Base-by-base conservation (phyloP, 2,113 vertebrate genomes). In the Xenotilapia flavipinnis region DNA sequence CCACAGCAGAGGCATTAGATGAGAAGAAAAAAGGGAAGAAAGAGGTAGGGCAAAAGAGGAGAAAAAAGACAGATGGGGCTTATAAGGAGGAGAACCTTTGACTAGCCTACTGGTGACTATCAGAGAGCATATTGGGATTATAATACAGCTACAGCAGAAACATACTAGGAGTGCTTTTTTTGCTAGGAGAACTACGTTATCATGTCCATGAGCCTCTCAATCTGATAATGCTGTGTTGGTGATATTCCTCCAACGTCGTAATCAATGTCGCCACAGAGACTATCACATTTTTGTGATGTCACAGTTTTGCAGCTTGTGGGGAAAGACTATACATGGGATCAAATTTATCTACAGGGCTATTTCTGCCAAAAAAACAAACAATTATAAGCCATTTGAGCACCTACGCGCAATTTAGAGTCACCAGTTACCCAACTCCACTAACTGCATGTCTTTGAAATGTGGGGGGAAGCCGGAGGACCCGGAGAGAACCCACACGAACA, bases 61-160 rank as follows among this genome's bases (percentile, higher is more conserved):
- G 55, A 56, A 85, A 68, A 83, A 83, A 82, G 88, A 53, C 49
- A 85, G 91, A 89, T 86, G 85, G 83, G 14, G 77, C 21, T 86
- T 45, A 40, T 81, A 82, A 80, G 62, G 81, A 88, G 51, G 40
- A 81, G 77, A 38, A 87, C 84, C 60, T 91, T 79, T 91, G 77
- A 80, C 85, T 86, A 62, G 33, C 53, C 60, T 60, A n/a, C 81
- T 86, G 80, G 80, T 88, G 82, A 90, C 42, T 88, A 23, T 60
- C 40, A 83, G 49, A 87, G 55, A 88, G 21, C 54, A 40, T 65
- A 23, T 21, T 62, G 58, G 3, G 17, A 79, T 81, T 82, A 82
- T 87, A 82, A 40, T 53, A 81, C 12, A 85, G 14, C 49, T 51
- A 40, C 56, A 81, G 81, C 9, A 73, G 56, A 21, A 6, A 58